phyloP scores from a whole-genome alignment of 2,888 invertebrate species.

The Deroplatys truncata region DNA sequence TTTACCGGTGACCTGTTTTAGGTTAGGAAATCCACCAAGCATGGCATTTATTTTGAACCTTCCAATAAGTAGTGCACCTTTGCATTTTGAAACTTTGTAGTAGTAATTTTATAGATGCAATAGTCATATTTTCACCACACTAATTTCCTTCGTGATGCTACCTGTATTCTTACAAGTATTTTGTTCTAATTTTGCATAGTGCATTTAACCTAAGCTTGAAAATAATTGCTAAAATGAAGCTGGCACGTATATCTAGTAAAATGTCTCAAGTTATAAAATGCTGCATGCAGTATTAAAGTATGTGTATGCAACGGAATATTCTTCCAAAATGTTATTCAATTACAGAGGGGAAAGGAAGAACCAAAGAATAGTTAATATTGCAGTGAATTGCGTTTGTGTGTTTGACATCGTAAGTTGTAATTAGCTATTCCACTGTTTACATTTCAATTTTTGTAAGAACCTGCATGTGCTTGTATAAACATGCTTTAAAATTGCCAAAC shows the following conservation, averaged over 20 bases:
- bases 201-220: neutral
- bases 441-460: too few relatives aligned
- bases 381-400: too few relatives aligned
- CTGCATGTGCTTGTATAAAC: too few relatives aligned
- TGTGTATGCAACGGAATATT: too few relatives aligned
- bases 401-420: too few relatives aligned
- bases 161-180: neutral
- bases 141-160: conserved; percentile 9
- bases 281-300: neutral
- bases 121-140: conserved; percentile 14
- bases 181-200: neutral
- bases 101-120: neutral
- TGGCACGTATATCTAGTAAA: neutral
- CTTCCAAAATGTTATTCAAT: too few relatives aligned
- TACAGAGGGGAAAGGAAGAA: too few relatives aligned
- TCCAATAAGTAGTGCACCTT: neutral
- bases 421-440: too few relatives aligned
- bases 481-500: too few relatives aligned
- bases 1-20: neutral
- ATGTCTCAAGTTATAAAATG: neutral
- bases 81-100: neutral
- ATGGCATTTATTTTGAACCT: neutral
- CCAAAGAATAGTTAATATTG: too few relatives aligned
- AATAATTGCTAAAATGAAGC: too few relatives aligned
- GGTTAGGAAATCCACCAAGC: neutral